Evolutionary conservation across 2,888 invertebrate species (phyloP).

Genomic region (Teleiodes luculella): DNA sequence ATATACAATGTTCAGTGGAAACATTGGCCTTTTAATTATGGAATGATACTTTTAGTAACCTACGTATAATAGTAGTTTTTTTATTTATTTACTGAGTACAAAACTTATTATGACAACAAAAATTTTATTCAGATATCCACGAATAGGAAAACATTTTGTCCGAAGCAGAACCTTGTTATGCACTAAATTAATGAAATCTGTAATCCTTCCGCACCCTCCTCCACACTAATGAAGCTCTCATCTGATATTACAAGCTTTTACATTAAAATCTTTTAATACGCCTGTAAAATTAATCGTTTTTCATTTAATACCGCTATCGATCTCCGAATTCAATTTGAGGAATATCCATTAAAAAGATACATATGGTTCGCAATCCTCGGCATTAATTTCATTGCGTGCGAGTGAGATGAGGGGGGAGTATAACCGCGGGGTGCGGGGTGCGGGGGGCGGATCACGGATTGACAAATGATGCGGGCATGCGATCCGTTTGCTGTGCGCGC

Average conservation of each 20-base stretch:
- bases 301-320: background rate
- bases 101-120: no score
- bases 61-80: no score
- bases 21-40: no score
- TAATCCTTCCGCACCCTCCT: background rate
- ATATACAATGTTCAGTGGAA: no score
- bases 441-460: conserved; percentile 23
- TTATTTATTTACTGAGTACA: no score
- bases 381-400: conserved; percentile 10
- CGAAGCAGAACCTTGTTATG: no score
- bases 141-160: no score
- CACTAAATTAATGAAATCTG: background rate
- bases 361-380: background rate
- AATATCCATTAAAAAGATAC: conserved; percentile 11
- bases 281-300: no score
- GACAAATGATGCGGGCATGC: conserved; percentile 38
- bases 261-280: background rate
- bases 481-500: conserved; percentile 8
- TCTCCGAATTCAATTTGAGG: conserved; percentile 1
- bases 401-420: background rate
- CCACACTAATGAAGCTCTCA: background rate
- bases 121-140: no score
- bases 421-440: background rate
- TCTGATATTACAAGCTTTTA: no score
- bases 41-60: no score